Evolutionary conservation across 2,797 vertebrate species (phyloP).

Genomic region (Chaetodon trifasciatus): DNA sequence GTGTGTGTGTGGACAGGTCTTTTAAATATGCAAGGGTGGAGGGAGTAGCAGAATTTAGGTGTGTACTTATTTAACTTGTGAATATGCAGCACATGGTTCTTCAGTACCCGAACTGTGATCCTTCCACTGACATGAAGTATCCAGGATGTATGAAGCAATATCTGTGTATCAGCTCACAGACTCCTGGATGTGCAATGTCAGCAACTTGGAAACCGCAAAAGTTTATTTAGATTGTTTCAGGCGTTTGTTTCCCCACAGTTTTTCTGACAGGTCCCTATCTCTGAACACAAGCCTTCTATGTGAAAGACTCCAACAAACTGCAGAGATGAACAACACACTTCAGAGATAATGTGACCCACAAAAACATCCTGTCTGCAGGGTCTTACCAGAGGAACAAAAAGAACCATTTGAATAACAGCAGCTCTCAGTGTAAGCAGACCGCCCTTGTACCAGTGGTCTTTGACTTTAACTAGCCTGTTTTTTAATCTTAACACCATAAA

Average conservation of each 20-base stretch:
- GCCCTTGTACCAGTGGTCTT: not conserved
- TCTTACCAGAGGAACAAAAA: not conserved
- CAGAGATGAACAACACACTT: slow-evolving; percentile 3
- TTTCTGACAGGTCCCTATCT: not conserved
- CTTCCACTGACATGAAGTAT: not conserved
- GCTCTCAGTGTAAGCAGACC: slow-evolving; percentile 5
- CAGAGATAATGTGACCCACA: slow-evolving; percentile 54
- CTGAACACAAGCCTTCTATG: not conserved
- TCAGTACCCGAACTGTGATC: not conserved
- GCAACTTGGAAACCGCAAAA: slow-evolving; percentile 43
- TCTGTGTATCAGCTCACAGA: not conserved
- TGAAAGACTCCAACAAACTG: not conserved
- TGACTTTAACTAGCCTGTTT: not conserved
- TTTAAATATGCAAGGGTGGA: too few relatives aligned
- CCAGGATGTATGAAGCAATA: not conserved
- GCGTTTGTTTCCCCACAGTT: not conserved
- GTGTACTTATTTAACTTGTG: too few relatives aligned
- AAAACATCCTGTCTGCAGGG: slow-evolving; percentile 37
- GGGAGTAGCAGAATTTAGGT: too few relatives aligned
- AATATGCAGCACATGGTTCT: not conserved
- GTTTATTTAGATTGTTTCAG: not conserved
- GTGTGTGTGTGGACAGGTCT: not conserved
- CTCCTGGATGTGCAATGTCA: not conserved
- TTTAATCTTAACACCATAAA: not conserved
- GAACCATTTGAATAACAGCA: not conserved